phyloP scores from a whole-genome alignment of 2,113 vertebrate genomes.

The Grammomys surdaster region DNA sequence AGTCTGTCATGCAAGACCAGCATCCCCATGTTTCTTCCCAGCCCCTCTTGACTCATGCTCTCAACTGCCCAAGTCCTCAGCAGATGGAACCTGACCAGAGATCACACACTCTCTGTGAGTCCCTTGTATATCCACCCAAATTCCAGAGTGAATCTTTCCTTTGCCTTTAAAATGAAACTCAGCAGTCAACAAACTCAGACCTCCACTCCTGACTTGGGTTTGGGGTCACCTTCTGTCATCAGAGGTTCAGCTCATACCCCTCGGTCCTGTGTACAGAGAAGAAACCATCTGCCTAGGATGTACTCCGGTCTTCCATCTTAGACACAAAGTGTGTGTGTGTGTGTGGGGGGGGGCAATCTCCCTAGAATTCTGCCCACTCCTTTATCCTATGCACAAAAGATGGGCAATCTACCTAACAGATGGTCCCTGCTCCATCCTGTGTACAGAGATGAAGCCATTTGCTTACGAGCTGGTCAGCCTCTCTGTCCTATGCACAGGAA shows the following conservation, averaged over 20 bases:
- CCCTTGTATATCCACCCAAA: too few relatives aligned
- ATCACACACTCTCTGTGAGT: too few relatives aligned
- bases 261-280: neutral
- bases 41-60: neutral
- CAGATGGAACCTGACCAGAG: neutral
- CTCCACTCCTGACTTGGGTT: too few relatives aligned
- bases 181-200: too few relatives aligned
- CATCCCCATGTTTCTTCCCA: accelerated
- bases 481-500: too few relatives aligned
- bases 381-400: neutral
- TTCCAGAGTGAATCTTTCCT: neutral
- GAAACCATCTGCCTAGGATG: neutral
- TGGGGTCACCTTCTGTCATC: too few relatives aligned
- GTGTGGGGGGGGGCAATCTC: neutral
- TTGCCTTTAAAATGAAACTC: neutral
- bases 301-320: neutral
- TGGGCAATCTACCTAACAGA: neutral
- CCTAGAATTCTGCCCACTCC: neutral
- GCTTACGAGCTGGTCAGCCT: too few relatives aligned
- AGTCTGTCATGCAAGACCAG: neutral
- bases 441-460: neutral
- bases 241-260: neutral
- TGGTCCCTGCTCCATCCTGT: neutral
- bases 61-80: neutral
- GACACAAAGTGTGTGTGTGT: neutral